Evolutionary conservation across 2,888 invertebrate species (phyloP).

Genomic region (Microlaimidae sp.): DNA sequence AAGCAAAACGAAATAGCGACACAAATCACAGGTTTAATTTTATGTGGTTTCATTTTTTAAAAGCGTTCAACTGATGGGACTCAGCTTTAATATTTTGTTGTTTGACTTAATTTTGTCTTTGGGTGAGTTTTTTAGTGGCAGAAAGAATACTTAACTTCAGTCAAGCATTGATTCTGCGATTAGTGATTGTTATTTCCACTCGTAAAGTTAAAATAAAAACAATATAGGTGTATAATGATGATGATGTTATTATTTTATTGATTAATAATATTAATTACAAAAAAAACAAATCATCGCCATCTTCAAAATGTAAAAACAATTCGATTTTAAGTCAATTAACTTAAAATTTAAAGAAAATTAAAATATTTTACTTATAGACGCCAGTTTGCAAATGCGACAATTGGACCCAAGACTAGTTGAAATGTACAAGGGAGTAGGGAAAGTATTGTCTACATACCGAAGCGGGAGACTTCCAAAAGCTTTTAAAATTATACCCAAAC

Average conservation of each 20-base stretch:
- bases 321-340: no score
- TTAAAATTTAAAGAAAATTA: no score
- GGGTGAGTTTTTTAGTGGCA: no score
- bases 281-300: no score
- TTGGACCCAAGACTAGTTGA: conserved; percentile 58
- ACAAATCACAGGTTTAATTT: conserved; percentile 55
- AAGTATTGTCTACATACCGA: conserved; percentile 66
- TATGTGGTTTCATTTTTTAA: not conserved
- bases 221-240: no score
- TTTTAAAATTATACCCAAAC: conserved; percentile 81
- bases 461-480: conserved; percentile 94
- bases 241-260: no score
- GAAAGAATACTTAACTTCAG: no score
- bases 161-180: no score
- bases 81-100: not conserved
- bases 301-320: no score
- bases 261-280: no score
- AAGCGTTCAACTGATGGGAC: not conserved
- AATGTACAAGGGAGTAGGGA: conserved; percentile 75
- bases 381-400: conserved; percentile 20
- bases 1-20: conserved; percentile 73
- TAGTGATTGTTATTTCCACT: no score
- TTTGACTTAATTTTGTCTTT: not conserved
- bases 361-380: conserved; percentile 20
- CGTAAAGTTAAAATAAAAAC: no score